Base-by-base conservation (phyloP, 2,113 vertebrate genomes). In the Larimichthys polyactis region DNA sequence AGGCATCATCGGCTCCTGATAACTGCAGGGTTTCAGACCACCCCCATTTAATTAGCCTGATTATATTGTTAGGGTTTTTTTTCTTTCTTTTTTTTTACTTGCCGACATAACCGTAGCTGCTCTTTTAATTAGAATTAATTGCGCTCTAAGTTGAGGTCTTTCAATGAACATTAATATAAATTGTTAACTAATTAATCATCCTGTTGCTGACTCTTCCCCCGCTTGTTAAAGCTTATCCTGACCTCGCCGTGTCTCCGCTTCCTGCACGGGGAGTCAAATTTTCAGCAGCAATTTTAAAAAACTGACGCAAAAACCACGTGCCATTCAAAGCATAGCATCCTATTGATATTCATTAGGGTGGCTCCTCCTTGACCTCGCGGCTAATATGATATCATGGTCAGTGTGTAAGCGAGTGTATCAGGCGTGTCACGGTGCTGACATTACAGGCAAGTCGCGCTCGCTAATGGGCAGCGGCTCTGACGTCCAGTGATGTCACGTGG, bases 121-220 rank as follows among this genome's bases (percentile, higher is more conserved):
- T 93, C 79, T 91, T 94, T 93, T 95, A 94, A 95, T 95, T 92
- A 93, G 87, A 94, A 95, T 94, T 93, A 94, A 95, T 95, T 94
- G 88, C 83, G 63, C 87, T 86, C 92, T 93, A 94, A 94, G 91
- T 93, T 88, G 91, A 93, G 92, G 94, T 94, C 92, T 94, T 93
- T 94, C 93, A 93, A 83, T 86, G 90, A 93, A 93, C 94, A 94
- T 94, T 95, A 92, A 94, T 94, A 94, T 89, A 93, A 95, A 94
- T 93, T 92, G 92, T 90, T 93, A 85, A 89, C 85, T 93, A 94
- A 95, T 95, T 93, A 94, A 95, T 95, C 94, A 94, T 93, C 82
- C 83, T 75, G 75, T 86, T 86, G 84, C 73, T 85, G 77, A 89
- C 71, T 88, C 68, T 82, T 79, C 71, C 66, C 73, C 82, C 6